Evolutionary conservation across 2,113 vertebrate genomes (phyloP), one percentile per base, ranked within the genome.

Genomic region (Vireo altiloquus): DNA sequence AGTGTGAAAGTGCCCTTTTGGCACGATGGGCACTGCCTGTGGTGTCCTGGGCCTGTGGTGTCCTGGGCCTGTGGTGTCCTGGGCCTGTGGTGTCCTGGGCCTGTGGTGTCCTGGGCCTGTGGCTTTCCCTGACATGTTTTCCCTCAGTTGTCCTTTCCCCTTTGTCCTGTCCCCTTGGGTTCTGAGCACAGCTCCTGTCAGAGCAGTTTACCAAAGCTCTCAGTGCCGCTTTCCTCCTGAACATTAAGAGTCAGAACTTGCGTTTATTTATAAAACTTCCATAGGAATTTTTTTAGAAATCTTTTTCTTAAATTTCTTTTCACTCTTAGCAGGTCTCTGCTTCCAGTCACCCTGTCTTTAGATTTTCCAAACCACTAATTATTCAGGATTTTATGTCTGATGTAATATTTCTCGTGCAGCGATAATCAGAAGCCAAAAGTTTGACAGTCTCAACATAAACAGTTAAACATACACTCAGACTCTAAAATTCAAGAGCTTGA

Each of bases 401-500:
- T 79, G 15, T 65, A 46, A 14, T 84, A 49, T 30, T 94, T 74
- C 28, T 72, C 59, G 77, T 80, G 33, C 33, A 53, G 52, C 31
- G 57, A 79, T 47, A 86, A 81, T 76, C 54, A 72, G 50, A 80
- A 76, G 59, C 63, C 39, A 11, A 7, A 85, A 44, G 35, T 80
- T 60, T 82, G 75, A 82, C 39, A 63, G 19, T 82, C 50, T 78
- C 76, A 40, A 49, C 39, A 20, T 81, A 65, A 92, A 86, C 78
- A 75, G 63, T 80, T 90, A 77, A 80, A 59, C 2, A 13, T 40
- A 33, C 64, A 37, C 35, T 74, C 47, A 17, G 71, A 39, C 70
- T 83, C 23, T 77, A 56, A 54, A 90, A 75, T 91, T 33, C 44
- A 77, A 77, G 56, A 78, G 60, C 68, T 92, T 75, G 60, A 60